Evolutionary conservation across 2,888 invertebrate genomes (phyloP).

Genomic region (Lapara coniferarum): DNA sequence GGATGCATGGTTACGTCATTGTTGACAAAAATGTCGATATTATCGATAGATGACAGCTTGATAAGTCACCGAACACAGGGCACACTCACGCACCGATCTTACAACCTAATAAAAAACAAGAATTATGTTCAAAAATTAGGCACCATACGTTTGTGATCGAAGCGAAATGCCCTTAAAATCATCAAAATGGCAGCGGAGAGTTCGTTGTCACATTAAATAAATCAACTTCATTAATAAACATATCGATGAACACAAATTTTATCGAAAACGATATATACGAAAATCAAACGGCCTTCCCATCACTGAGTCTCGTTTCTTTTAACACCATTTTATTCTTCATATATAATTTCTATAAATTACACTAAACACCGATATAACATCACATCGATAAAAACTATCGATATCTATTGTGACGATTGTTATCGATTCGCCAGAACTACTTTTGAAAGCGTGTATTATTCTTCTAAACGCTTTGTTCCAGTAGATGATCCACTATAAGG

Average conservation of each 20-base stretch:
- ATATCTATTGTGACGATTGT: conserved; percentile 17
- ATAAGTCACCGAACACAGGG: neutral
- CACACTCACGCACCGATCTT: conserved; percentile 19
- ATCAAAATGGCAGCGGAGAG: conserved; percentile 53
- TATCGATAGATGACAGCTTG: conserved; percentile 25
- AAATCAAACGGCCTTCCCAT: conserved; percentile 29
- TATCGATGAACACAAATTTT: conserved; percentile 39
- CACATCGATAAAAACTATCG: conserved; percentile 21
- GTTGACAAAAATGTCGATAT: conserved; percentile 35
- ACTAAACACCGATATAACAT: conserved; percentile 18
- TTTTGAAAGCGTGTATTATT: conserved; percentile 11
- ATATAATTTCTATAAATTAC: conserved; percentile 20
- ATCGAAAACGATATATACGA: conserved; percentile 39
- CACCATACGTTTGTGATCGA: conserved; percentile 52
- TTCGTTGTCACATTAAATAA: conserved; percentile 53
- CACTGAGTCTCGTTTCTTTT: conserved; percentile 25
- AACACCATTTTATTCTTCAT: conserved; percentile 2
- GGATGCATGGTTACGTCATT: conserved; percentile 7
- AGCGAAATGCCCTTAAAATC: conserved; percentile 42
- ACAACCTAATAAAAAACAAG: conserved; percentile 25
- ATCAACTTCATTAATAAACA: conserved; percentile 40
- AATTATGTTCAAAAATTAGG: conserved; percentile 58
- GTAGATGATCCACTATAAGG: conserved; percentile 3
- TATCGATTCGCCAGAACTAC: conserved; percentile 15
- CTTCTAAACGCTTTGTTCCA: neutral